A percentile compares a stretch with the other conserved stretches of the same genome.
Evolutionary conservation across 2,113 vertebrate species (phyloP).

Genomic region (Mustela nigripes): DNA sequence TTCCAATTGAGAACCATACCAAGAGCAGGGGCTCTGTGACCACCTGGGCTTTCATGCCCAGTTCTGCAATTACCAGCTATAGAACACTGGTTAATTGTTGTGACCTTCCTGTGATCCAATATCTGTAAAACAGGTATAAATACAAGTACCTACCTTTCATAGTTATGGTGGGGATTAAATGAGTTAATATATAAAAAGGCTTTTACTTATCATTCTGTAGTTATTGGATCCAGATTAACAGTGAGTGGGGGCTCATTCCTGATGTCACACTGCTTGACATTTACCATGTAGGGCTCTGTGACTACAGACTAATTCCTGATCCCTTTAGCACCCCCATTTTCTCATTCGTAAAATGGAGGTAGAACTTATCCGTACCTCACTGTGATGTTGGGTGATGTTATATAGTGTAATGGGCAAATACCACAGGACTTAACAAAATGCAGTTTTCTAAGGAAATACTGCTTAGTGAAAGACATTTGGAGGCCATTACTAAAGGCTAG

Average conservation of each 20-base stretch:
- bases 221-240: background rate
- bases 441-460: background rate
- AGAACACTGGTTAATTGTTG: background rate
- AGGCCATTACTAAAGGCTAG: background rate
- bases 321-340: background rate
- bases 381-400: background rate
- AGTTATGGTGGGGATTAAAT: background rate
- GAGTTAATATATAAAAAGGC: background rate
- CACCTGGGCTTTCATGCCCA: background rate
- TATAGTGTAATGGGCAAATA: background rate
- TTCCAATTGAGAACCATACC: background rate
- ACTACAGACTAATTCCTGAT: background rate
- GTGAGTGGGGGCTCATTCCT: background rate
- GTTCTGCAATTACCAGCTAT: background rate
- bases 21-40: background rate
- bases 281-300: background rate
- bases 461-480: background rate
- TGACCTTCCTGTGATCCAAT: background rate
- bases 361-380: background rate
- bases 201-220: background rate
- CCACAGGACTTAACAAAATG: background rate
- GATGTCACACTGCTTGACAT: background rate
- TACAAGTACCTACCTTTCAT: background rate
- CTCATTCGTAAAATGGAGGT: slow-evolving; percentile 31
- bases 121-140: background rate